Evolutionary conservation across 2,113 vertebrate species (phyloP).

Genomic region (Microtus pennsylvanicus): DNA sequence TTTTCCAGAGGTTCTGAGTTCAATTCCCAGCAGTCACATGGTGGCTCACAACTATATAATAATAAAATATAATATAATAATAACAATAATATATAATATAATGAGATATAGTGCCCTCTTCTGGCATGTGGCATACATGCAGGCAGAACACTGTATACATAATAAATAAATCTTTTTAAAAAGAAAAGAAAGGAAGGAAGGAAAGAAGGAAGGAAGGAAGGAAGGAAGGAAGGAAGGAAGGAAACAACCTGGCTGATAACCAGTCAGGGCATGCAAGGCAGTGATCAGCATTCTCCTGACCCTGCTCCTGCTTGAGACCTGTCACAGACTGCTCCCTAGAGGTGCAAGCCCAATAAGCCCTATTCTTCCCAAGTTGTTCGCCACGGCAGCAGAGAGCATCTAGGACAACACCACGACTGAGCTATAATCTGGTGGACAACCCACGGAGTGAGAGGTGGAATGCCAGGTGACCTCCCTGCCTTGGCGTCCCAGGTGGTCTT

Average conservation of each 20-base stretch:
- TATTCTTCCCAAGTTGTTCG: not conserved
- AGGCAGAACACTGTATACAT: not conserved
- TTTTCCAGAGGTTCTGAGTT: not conserved
- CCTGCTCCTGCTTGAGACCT: not conserved
- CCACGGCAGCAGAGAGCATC: no score
- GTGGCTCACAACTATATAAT: not conserved
- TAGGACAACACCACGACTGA: not conserved
- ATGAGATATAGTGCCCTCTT: not conserved
- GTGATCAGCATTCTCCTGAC: not conserved
- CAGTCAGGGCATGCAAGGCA: not conserved
- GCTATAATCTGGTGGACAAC: no score
- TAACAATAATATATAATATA: not conserved
- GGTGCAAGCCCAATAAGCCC: not conserved
- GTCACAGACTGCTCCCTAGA: not conserved
- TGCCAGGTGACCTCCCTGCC: not conserved
- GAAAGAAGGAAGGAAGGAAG: no score
- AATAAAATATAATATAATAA: no score
- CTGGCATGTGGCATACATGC: not conserved
- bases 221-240: no score
- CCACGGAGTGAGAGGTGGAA: not conserved
- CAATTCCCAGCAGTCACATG: not conserved
- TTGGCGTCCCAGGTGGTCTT: not conserved
- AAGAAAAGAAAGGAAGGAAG: no score
- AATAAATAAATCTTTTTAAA: not conserved
- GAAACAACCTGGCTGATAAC: not conserved